These are phyloP conservation scores for Apogon talboti DNA, from an alignment of 2,797 vertebrate species.

Conservation along the genomic window DNA sequence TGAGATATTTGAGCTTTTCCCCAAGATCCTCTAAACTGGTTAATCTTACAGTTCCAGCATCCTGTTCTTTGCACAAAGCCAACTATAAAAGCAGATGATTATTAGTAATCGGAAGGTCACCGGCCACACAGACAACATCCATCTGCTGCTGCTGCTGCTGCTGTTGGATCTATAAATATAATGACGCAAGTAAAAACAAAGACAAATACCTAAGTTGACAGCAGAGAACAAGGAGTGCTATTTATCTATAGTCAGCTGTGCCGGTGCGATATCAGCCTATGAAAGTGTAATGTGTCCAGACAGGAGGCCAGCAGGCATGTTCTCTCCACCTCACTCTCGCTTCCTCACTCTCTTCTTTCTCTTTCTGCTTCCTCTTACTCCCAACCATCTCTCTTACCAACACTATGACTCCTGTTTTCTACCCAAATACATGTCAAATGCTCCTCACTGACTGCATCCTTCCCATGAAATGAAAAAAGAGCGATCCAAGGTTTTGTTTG, in stretches of 20 bases:
- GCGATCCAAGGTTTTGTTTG: conserved; percentile 8
- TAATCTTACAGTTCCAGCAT: background rate
- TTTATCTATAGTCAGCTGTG: conserved; percentile 64
- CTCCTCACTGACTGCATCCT: background rate
- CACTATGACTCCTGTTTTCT: conserved; percentile 37
- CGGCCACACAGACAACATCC: conserved; percentile 37
- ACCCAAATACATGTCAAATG: conserved; percentile 35
- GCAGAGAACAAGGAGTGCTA: conserved; percentile 60
- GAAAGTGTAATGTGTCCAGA: conserved; percentile 78
- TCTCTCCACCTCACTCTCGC: conserved; percentile 55
- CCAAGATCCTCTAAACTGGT: background rate
- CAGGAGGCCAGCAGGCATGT: conserved; percentile 76
- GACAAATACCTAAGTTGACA: conserved; percentile 64
- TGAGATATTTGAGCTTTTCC: background rate
- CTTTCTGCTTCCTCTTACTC: conserved; percentile 21
- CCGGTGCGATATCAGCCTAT: conserved; percentile 50
- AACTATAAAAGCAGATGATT: conserved; percentile 18
- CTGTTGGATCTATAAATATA: conserved; percentile 44
- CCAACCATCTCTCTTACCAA: conserved; percentile 25
- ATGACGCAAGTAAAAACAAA: conserved; percentile 49
- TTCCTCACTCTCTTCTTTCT: conserved; percentile 18
- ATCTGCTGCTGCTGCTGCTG: conserved; percentile 29
- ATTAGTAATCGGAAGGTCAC: conserved; percentile 42
- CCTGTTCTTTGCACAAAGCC: conserved; percentile 24
- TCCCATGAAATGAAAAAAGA: no score